Base-by-base conservation (phyloP, 2,888 invertebrate genomes). In the Axea sp. region DNA sequence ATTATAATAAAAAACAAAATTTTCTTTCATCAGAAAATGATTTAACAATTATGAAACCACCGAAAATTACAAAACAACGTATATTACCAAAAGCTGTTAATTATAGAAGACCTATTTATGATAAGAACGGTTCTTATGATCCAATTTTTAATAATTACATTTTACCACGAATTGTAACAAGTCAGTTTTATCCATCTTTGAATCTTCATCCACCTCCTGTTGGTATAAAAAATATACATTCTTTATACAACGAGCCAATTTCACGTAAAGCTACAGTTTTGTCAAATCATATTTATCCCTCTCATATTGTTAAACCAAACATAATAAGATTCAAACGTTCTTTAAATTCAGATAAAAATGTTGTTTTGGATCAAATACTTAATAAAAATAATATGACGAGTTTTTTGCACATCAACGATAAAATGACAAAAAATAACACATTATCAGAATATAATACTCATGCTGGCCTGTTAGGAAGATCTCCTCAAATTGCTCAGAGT, bases 401-500 rank as follows among this genome's bases (percentile, higher is more conserved):
- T 4, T 33, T 6, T 9, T 22, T 1, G 2, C 2, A 28, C 4
- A 8, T 5, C 0, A 43, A 15, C 14, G 7, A 12, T 11, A 22
- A 30, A 11, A 14, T 33, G 22, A 24, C 5, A 39, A n/a, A 28
- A 7, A 37, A 19, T 11, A 24, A 11, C 17, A 22, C 7, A 17
- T 9, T 15, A 24, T 30, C 7, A 7, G 60, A 24, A 12, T 9
- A 51, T 35, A 9, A 11, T 6, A 15, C 17, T 3, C 12, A 55
- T 19, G 57, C 77, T 2, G 53, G 81, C 22, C 49, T 84, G 0
- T 55, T 87, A 9, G 59, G 80, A 31, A 78, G 80, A 12, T 67
- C 84, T 7, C 81, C 84, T 0, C 72, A 60, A 26, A 60, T 85
- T 30, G 74, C 77, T 3, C 74, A 73, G 0, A 76, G 77, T 1